Evolutionary conservation across 30 jellyfish, hydroid and myxozoan genomes (phyloP).

Genomic region (Aurelia sp.): DNA sequence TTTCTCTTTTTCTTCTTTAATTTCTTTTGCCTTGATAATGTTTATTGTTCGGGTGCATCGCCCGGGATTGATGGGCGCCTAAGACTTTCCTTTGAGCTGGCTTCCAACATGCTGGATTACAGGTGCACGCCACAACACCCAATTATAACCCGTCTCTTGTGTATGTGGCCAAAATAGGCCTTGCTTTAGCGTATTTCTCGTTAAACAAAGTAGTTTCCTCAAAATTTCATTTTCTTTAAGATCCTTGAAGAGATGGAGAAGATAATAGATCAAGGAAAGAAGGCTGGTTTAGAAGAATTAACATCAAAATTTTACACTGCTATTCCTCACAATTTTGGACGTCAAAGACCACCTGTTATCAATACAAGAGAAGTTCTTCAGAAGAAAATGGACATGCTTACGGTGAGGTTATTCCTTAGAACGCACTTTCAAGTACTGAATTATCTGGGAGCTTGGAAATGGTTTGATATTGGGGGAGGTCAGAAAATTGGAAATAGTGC

Average conservation of each 20-base stretch:
- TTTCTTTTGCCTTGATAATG: too few relatives aligned
- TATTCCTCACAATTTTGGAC: constrained; percentile 95
- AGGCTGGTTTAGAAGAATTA: constrained; percentile 46
- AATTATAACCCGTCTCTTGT: neutral
- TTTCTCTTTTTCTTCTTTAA: too few relatives aligned
- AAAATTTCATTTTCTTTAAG: constrained; percentile 12
- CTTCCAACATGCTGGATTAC: too few relatives aligned
- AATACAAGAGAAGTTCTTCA: constrained; percentile 73
- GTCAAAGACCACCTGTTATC: constrained; percentile 92
- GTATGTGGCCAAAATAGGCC: neutral
- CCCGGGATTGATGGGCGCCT: too few relatives aligned
- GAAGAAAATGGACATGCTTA: constrained; percentile 92
- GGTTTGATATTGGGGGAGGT: too few relatives aligned
- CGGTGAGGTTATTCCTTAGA: constrained; percentile 41
- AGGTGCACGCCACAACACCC: too few relatives aligned
- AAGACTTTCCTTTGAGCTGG: too few relatives aligned
- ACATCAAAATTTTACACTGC: constrained; percentile 84
- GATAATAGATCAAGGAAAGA: constrained; percentile 57
- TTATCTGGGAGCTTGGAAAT: too few relatives aligned
- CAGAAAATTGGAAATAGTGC: too few relatives aligned
- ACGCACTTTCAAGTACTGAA: too few relatives aligned
- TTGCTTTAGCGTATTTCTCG: neutral
- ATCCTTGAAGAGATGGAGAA: constrained; percentile 82
- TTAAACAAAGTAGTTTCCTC: neutral
- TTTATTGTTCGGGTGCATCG: too few relatives aligned